Conservation (phyloP, 2,797 vertebrate species). For the Sphenopsis melanotis region DNA sequence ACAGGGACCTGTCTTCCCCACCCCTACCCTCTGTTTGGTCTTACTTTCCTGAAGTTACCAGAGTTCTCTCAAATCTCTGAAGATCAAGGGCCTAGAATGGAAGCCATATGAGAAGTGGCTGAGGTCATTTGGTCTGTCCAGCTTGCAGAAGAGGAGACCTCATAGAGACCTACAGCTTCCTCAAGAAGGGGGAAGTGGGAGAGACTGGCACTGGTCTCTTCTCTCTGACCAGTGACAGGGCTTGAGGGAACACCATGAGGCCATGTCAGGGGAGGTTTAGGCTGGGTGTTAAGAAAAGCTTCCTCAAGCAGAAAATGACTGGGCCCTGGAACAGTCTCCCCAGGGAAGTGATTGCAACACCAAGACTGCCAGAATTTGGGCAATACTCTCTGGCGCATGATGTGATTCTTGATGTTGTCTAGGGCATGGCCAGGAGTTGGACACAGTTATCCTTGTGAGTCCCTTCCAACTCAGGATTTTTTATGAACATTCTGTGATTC, state of each 20-base stretch:
- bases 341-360: background rate
- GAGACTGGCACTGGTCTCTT: background rate
- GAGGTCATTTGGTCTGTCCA: background rate
- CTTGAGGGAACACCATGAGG: fast-evolving
- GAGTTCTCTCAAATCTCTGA: background rate
- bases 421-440: background rate
- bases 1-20: background rate
- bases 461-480: background rate
- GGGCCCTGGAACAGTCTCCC: background rate
- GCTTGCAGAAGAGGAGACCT: background rate
- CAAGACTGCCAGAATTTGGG: background rate
- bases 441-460: background rate
- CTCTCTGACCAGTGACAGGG: background rate
- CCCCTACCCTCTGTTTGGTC: background rate
- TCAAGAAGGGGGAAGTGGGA: background rate
- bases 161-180: background rate
- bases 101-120: background rate
- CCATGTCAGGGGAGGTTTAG: background rate
- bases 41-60: background rate
- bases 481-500: background rate
- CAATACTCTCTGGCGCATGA: fast-evolving
- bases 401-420: background rate
- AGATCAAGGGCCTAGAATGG: background rate
- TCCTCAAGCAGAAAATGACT: background rate
- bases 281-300: background rate